phyloP scores from a whole-genome alignment of 2,888 invertebrate species.

The Spatulosminthurus flaviceps region DNA sequence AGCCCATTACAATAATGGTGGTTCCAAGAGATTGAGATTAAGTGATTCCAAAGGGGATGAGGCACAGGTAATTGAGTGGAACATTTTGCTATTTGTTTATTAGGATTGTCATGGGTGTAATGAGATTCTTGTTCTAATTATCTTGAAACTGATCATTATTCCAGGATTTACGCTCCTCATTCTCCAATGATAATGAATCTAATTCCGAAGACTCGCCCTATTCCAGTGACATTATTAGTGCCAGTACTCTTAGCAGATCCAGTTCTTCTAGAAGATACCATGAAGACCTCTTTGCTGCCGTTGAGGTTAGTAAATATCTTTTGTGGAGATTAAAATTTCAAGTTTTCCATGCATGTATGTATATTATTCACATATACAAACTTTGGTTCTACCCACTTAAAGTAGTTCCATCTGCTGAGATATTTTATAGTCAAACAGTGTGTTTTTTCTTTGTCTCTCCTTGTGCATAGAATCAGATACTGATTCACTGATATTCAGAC shows the following conservation, averaged over 20 bases:
- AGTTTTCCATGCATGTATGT: too few species aligned
- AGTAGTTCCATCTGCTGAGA: too few species aligned
- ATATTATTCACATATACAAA: too few species aligned
- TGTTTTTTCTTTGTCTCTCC: too few species aligned
- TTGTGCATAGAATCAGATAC: too few species aligned
- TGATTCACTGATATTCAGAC: too few species aligned
- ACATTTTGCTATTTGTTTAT: too few species aligned
- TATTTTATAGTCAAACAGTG: too few species aligned
- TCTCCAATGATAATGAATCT: conserved; percentile 36
- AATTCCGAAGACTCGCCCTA: conserved; percentile 44
- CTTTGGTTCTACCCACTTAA: too few species aligned
- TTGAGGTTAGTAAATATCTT: conserved; percentile 17
- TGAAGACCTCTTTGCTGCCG: conserved; percentile 8
- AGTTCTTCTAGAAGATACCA: background rate
- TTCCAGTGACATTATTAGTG: conserved; percentile 25
- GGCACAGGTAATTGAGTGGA: conserved; percentile 11
- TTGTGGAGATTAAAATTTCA: too few species aligned
- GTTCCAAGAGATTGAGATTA: conserved; percentile 32
- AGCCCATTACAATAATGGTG: conserved; percentile 16
- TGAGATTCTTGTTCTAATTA: background rate
- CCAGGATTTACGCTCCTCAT: conserved; percentile 38
- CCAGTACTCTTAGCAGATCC: conserved; percentile 20
- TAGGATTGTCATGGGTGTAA: background rate
- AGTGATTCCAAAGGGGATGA: conserved; percentile 28
- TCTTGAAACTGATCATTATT: background rate